phyloP scores from a whole-genome alignment of 2,888 invertebrate genomes.

The Oxyscelio sp. region DNA sequence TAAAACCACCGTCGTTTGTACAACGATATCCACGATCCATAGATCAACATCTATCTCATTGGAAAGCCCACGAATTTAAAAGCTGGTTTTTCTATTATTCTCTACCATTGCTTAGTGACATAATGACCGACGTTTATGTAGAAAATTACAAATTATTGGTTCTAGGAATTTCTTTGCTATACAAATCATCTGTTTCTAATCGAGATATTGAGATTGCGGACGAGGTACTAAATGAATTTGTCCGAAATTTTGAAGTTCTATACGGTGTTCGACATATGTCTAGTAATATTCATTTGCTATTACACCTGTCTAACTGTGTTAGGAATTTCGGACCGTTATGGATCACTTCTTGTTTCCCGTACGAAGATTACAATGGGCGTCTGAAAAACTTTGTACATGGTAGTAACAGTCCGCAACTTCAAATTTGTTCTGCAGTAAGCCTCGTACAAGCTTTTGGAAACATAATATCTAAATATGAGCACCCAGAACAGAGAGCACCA shows the following conservation, averaged over 20 bases:
- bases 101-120: constrained; percentile 66
- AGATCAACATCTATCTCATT: constrained; percentile 55
- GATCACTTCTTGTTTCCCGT: constrained; percentile 72
- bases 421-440: constrained; percentile 52
- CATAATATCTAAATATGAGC: not conserved
- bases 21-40: constrained; percentile 66
- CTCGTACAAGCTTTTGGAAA: constrained; percentile 9
- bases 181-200: not conserved
- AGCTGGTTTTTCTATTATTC: constrained; percentile 72
- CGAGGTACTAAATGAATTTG: constrained; percentile 1
- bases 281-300: constrained; percentile 44
- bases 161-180: not conserved
- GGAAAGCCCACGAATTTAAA: constrained; percentile 77
- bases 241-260: not conserved
- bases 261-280: constrained; percentile 33
- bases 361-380: constrained; percentile 63
- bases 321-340: constrained; percentile 59
- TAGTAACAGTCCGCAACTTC: constrained; percentile 64
- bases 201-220: not conserved
- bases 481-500: not conserved
- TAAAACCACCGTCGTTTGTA: constrained; percentile 63
- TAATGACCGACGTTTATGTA: constrained; percentile 52
- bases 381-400: constrained; percentile 53
- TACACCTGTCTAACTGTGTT: constrained; percentile 53
- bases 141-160: constrained; percentile 11